phyloP scores from a whole-genome alignment of 1,140 invertebrate species.

The Drosophila quadrilineata region DNA sequence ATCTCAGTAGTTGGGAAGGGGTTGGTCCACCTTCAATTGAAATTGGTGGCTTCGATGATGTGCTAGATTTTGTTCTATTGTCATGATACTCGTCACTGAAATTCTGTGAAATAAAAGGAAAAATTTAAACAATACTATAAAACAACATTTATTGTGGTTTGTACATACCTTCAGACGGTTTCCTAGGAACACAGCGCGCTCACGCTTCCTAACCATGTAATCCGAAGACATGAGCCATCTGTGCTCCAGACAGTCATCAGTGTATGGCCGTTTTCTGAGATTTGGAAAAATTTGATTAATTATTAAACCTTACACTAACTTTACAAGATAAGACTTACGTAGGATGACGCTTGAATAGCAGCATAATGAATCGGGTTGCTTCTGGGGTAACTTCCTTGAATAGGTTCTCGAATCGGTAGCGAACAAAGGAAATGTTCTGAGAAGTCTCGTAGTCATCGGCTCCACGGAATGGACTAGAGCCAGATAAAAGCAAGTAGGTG shows the following conservation, averaged over 20 bases:
- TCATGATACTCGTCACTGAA: slow-evolving; percentile 90
- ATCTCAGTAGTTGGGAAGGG: slow-evolving; percentile 85
- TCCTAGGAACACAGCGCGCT: slow-evolving; percentile 92
- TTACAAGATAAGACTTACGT: slow-evolving; percentile 83
- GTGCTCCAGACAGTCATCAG: slow-evolving; percentile 97
- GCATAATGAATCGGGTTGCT: slow-evolving; percentile 96
- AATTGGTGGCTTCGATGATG: slow-evolving; percentile 83
- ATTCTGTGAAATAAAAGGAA: slow-evolving; percentile 81
- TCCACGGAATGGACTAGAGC: slow-evolving; percentile 95
- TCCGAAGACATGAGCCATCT: slow-evolving; percentile 96
- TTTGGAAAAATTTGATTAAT: neutral
- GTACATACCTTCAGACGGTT: slow-evolving; percentile 87
- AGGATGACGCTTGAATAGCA: slow-evolving; percentile 95
- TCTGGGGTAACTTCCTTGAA: slow-evolving; percentile 97
- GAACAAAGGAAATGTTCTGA: slow-evolving; percentile 95
- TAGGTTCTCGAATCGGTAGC: slow-evolving; percentile 96
- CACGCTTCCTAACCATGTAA: slow-evolving; percentile 95
- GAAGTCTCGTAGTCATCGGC: slow-evolving; percentile 91
- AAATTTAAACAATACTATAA: neutral
- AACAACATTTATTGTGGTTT: neutral
- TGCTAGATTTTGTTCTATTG: slow-evolving; percentile 84
- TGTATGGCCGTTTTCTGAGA: slow-evolving; percentile 93
- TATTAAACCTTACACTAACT: neutral
- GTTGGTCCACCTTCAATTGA: slow-evolving; percentile 81
- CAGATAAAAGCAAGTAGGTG: slow-evolving; percentile 96